Evolutionary conservation across 1,140 invertebrate genomes (phyloP).

Genomic region (Lordiphosa clarofinis): DNA sequence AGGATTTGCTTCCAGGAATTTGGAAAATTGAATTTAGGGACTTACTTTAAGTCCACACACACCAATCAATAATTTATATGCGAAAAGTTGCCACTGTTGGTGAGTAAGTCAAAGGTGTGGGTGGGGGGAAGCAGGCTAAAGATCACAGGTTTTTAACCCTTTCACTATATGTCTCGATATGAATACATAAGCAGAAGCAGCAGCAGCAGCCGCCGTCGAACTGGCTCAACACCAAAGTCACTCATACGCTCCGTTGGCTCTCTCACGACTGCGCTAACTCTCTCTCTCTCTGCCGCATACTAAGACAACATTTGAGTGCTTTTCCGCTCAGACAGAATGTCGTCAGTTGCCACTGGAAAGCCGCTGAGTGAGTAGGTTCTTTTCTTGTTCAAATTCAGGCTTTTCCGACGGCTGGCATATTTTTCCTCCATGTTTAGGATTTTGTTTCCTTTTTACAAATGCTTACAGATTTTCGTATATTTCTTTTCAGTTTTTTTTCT

Average conservation of each 20-base stretch:
- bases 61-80: conserved; percentile 70
- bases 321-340: conserved; percentile 56
- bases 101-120: neutral
- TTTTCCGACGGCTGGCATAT: conserved; percentile 58
- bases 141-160: conserved; percentile 76
- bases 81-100: conserved; percentile 47
- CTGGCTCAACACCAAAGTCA: conserved; percentile 45
- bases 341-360: conserved; percentile 59
- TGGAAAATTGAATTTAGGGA: conserved; percentile 1
- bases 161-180: conserved; percentile 64
- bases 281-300: conserved; percentile 16
- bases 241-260: conserved; percentile 47
- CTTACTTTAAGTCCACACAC: conserved; percentile 20
- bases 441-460: conserved; percentile 64
- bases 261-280: conserved; percentile 27
- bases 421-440: conserved; percentile 52
- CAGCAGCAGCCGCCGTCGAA: conserved; percentile 2
- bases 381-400: conserved; percentile 15
- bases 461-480: conserved; percentile 56
- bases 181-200: conserved; percentile 50
- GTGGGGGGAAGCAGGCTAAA: conserved; percentile 14
- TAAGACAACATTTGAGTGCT: conserved; percentile 39
- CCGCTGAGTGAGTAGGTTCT: conserved; percentile 17
- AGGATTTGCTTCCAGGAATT: too few species aligned
- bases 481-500: conserved; percentile 29